Conservation (phyloP, 2,888 invertebrate species). For the Matsumyia berberina region DNA sequence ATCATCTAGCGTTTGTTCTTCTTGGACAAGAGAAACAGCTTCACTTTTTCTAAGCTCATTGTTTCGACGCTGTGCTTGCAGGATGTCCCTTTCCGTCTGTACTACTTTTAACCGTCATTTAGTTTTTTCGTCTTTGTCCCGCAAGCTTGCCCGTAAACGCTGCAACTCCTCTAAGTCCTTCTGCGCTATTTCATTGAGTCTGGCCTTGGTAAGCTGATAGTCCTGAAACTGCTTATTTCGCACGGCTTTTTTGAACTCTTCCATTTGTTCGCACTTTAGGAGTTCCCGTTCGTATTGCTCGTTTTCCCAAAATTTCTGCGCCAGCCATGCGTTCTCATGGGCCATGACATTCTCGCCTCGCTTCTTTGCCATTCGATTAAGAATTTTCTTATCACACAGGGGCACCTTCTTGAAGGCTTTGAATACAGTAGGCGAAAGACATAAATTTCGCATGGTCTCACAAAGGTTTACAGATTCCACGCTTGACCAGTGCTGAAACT, state of each 20-base stretch:
- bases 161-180: conserved; percentile 81
- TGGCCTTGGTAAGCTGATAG: conserved; percentile 81
- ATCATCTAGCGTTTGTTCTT: conserved; percentile 82
- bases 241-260: conserved; percentile 82
- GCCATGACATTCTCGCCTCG: conserved; percentile 81
- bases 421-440: conserved; percentile 81
- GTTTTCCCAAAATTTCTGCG: conserved; percentile 84
- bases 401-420: conserved; percentile 82
- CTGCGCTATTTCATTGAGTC: conserved; percentile 82
- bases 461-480: conserved; percentile 78
- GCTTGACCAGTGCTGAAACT: conserved; percentile 60
- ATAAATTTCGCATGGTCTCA: conserved; percentile 82
- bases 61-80: conserved; percentile 80
- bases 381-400: conserved; percentile 83
- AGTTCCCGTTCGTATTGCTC: conserved; percentile 83
- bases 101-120: conserved; percentile 81
- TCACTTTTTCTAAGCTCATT: conserved; percentile 82
- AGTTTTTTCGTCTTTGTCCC: conserved; percentile 81
- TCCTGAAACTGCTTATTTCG: conserved; percentile 83
- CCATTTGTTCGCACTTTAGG: conserved; percentile 82
- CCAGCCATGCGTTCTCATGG: conserved; percentile 83
- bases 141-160: conserved; percentile 80
- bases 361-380: conserved; percentile 84
- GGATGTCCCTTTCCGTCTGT: conserved; percentile 80
- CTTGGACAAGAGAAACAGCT: conserved; percentile 81